Evolutionary conservation across 1,140 invertebrate genomes (phyloP).

Genomic region (Bombus balteatus): DNA sequence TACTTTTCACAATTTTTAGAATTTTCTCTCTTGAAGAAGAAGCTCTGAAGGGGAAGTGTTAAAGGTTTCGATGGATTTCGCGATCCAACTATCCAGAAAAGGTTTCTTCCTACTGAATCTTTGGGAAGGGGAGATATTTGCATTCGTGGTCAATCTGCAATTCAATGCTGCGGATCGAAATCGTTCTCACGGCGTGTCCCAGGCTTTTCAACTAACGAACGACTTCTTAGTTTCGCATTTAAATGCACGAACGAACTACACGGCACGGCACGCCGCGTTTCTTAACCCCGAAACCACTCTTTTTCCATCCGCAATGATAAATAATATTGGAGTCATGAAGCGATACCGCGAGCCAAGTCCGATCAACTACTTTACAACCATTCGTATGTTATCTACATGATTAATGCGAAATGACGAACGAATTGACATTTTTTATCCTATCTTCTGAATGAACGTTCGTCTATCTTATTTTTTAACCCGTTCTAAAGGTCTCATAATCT

Average conservation of each 20-base stretch:
- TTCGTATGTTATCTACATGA: background rate
- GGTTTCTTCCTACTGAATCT: background rate
- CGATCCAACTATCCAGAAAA: background rate
- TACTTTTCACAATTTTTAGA: no score
- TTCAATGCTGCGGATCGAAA: conserved; percentile 50
- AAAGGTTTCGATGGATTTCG: background rate
- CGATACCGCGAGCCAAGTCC: background rate
- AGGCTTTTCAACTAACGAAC: conserved; percentile 37
- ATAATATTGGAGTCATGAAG: background rate
- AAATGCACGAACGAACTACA: conserved; percentile 32
- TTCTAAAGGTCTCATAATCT: background rate
- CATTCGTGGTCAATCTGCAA: conserved; percentile 52
- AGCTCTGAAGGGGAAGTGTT: no score
- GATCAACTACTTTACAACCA: background rate
- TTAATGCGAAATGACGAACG: background rate
- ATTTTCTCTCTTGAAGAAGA: background rate
- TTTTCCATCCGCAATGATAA: background rate
- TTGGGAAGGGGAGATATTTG: conserved; percentile 26
- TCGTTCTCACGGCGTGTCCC: conserved; percentile 5
- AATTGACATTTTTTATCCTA: background rate
- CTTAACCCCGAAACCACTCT: conserved; percentile 23
- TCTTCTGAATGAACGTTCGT: background rate
- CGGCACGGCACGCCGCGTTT: conserved; percentile 28
- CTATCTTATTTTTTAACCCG: background rate
- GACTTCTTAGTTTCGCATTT: conserved; percentile 35